A percentile compares a stretch with the other conserved stretches of the same genome.
Evolutionary conservation across 1,140 invertebrate species (phyloP).

Genomic region (Heterodera schachtii): DNA sequence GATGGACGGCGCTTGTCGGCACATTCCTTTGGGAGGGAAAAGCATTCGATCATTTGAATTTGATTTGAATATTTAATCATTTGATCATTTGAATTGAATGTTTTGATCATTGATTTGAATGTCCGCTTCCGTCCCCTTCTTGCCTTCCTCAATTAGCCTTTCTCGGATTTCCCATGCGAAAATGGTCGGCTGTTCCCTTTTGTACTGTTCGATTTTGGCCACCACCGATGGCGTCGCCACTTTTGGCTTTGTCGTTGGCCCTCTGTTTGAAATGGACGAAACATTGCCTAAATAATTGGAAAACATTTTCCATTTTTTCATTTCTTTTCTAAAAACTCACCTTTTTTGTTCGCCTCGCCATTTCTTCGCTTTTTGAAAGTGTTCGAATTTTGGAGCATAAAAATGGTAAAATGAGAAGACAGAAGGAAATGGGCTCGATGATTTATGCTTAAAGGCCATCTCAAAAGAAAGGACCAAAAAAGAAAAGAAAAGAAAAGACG

Average conservation of each 20-base stretch:
- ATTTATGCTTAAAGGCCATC: no score
- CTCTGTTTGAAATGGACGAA: background rate
- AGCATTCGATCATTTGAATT: constrained; percentile 28
- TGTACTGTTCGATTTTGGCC: constrained; percentile 70
- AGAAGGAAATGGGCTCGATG: no score
- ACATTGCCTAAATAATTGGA: background rate
- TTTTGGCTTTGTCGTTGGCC: constrained; percentile 40
- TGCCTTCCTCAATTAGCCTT: constrained; percentile 67
- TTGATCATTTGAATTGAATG: background rate
- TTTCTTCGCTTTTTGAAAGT: background rate
- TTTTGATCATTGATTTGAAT: no score
- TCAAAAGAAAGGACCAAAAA: no score
- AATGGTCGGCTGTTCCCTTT: constrained; percentile 70
- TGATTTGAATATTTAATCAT: constrained; percentile 32
- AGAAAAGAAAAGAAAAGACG: no score
- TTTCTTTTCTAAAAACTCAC: background rate
- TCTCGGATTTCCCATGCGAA: constrained; percentile 71
- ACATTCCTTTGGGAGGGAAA: constrained; percentile 46
- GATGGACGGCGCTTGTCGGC: constrained; percentile 64
- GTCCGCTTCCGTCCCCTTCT: background rate
- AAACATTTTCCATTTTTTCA: background rate
- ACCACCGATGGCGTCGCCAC: constrained; percentile 69
- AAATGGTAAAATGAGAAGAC: background rate
- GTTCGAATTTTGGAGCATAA: background rate
- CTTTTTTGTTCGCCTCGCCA: background rate